A percentile compares a stretch with the other conserved stretches of the same genome.
Conservation (phyloP, 2,888 invertebrate species). For the Drosophila kambysellisi region DNA sequence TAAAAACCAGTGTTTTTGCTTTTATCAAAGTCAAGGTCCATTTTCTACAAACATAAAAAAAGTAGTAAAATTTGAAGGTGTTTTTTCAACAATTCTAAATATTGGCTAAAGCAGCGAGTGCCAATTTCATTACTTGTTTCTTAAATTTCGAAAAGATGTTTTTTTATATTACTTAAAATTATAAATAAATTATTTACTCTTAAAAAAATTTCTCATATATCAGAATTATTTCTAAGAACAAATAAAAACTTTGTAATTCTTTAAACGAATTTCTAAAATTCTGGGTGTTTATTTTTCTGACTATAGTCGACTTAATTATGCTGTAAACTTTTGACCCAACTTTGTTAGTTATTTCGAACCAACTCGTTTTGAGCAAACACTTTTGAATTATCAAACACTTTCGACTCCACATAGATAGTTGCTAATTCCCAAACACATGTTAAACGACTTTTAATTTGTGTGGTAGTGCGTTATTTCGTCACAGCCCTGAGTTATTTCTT, state of each 20-base stretch:
- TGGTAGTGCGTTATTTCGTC: conserved; percentile 62
- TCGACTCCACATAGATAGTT: conserved; percentile 15
- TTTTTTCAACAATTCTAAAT: no score
- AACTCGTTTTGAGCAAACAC: conserved; percentile 24
- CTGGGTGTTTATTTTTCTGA: neutral
- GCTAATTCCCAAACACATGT: conserved; percentile 44
- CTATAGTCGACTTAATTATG: conserved; percentile 51
- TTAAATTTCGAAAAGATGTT: neutral
- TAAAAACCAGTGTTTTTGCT: neutral
- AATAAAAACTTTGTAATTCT: neutral
- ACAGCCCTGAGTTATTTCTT: conserved; percentile 35
- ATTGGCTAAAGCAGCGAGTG: no score
- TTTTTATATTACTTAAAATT: no score
- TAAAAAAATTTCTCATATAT: no score
- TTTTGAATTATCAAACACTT: conserved; percentile 65
- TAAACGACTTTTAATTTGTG: conserved; percentile 80
- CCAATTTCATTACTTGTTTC: neutral
- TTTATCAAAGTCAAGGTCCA: no score
- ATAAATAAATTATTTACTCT: no score
- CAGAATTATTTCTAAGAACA: neutral
- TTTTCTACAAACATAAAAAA: no score
- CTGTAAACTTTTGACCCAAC: conserved; percentile 17
- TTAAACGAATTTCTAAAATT: neutral
- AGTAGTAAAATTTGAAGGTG: no score
- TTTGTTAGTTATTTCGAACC: conserved; percentile 13